Evolutionary conservation across 2,113 vertebrate genomes (phyloP), one percentile per base, ranked within the genome.

Genomic region (Nothoprocta pentlandii): DNA sequence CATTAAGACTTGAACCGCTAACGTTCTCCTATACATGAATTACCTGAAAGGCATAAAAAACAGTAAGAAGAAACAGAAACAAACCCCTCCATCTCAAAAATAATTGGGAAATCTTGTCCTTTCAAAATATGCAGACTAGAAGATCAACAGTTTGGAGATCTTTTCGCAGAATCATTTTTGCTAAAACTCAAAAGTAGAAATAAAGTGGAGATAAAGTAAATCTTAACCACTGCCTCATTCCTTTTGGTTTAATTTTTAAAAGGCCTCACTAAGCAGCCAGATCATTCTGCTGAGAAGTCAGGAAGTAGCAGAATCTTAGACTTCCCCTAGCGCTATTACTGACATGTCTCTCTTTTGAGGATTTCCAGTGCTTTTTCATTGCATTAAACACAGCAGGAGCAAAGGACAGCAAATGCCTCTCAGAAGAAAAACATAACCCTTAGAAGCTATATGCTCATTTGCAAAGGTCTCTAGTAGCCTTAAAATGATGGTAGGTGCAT

Each of bases 361-460:
- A 78, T 88, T 94, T 80, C 41, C 61, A 63, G 6, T 39, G 61
- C 34, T 94, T 95, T 94, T 91, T 78, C 23, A 53, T 9, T 63
- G 25, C 78, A 86, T 90, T 61, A 93, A 93, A 75, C 42, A 8
- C 6, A 51, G 7, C 9, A 2, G 5, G 23, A 89, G 14, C 7
- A 26, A 49, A 47, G 23, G 47, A 53, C n/a, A 84, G 11, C 10
- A 42, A 70, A 67, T 32, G 61, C 13, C 21, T 26, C 42, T 70
- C 51, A 54, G 42, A 84, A 92, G 68, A 34, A 75, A 80, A 21
- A 10, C 1, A 54, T 39, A 47, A 1, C 2, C 9, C 2, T 68
- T 58, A 71, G 11, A 21, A 89, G 39, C 39, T 68, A 17, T 8
- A 10, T 23, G 16, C 51, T 90, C 36, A 36, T 81, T 87, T 89